Conservation (phyloP, 1,140 invertebrate species). For the Cyphomyrmex costatus region DNA sequence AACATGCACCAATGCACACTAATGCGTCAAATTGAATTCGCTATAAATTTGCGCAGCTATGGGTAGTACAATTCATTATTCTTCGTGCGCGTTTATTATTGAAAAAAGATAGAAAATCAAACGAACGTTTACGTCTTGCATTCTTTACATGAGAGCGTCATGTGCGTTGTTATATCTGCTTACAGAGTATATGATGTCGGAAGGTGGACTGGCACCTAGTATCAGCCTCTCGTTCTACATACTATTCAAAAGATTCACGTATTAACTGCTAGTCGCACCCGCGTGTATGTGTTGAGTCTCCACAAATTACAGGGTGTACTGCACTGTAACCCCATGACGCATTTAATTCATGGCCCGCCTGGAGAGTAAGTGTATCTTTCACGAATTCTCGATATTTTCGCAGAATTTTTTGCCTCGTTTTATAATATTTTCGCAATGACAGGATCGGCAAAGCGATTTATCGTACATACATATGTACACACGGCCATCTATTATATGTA, state of each 20-base stretch:
- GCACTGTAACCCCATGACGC: constrained; percentile 77
- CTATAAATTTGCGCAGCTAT: neutral
- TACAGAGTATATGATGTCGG: constrained; percentile 78
- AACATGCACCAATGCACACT: too few relatives aligned
- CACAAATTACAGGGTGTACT: constrained; percentile 70
- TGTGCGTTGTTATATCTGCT: constrained; percentile 66
- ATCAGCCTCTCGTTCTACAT: constrained; percentile 74
- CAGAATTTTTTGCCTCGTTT: neutral
- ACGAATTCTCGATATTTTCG: constrained; percentile 9
- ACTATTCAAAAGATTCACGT: constrained; percentile 73
- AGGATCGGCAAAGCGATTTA: neutral
- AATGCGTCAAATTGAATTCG: too few relatives aligned
- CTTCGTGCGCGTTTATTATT: neutral
- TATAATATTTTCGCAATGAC: neutral
- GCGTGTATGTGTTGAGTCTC: constrained; percentile 56
- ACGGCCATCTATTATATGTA: too few relatives aligned
- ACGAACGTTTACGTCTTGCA: neutral
- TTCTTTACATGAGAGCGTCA: neutral
- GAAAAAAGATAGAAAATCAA: neutral
- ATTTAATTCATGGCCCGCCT: constrained; percentile 82
- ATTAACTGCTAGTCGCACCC: constrained; percentile 74
- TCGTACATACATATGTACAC: neutral
- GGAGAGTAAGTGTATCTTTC: constrained; percentile 78
- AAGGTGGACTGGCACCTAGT: constrained; percentile 76
- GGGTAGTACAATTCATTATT: neutral